A percentile compares a stretch with the other conserved stretches of the same genome.
Evolutionary conservation across 1,140 invertebrate species (phyloP).

Genomic region (Aricia agestis): DNA sequence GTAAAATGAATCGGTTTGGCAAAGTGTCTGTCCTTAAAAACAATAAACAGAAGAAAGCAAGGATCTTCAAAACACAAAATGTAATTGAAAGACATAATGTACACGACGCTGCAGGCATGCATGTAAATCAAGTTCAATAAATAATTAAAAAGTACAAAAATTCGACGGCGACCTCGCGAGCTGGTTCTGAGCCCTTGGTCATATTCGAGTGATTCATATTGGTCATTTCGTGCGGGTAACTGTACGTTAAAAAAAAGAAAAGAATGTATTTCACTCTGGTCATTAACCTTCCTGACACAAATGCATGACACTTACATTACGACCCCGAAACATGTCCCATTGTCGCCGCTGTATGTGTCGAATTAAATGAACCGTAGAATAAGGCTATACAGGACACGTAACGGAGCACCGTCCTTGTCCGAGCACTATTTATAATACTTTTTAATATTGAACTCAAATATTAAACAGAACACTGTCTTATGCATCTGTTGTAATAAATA

Average conservation of each 20-base stretch:
- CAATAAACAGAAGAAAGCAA: too few species aligned
- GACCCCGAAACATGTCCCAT: slow-evolving; percentile 65
- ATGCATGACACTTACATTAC: slow-evolving; percentile 55
- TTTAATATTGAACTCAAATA: too few species aligned
- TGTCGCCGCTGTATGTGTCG: slow-evolving; percentile 69
- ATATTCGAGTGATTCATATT: slow-evolving; percentile 1
- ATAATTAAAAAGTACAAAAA: not conserved
- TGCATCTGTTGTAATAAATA: too few species aligned
- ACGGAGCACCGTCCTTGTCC: slow-evolving; percentile 48
- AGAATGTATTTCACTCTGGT: slow-evolving; percentile 28
- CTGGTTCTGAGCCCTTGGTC: not conserved
- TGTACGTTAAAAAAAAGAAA: not conserved
- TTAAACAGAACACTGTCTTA: too few species aligned
- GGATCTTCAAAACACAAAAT: too few species aligned
- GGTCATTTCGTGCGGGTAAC: not conserved
- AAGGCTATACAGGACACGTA: slow-evolving; percentile 67
- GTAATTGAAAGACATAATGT: too few species aligned
- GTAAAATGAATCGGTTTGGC: too few species aligned
- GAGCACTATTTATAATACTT: slow-evolving; percentile 24
- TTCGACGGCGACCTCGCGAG: not conserved
- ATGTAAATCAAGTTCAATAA: not conserved
- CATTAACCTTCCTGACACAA: slow-evolving; percentile 63
- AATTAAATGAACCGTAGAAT: slow-evolving; percentile 64
- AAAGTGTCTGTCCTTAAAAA: too few species aligned
- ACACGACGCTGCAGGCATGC: too few species aligned